Percentiles rank a stretch among this genome's conserved stretches.
Conservation (phyloP, 2,797 vertebrate species). For the Zenarchopterus dispar region DNA sequence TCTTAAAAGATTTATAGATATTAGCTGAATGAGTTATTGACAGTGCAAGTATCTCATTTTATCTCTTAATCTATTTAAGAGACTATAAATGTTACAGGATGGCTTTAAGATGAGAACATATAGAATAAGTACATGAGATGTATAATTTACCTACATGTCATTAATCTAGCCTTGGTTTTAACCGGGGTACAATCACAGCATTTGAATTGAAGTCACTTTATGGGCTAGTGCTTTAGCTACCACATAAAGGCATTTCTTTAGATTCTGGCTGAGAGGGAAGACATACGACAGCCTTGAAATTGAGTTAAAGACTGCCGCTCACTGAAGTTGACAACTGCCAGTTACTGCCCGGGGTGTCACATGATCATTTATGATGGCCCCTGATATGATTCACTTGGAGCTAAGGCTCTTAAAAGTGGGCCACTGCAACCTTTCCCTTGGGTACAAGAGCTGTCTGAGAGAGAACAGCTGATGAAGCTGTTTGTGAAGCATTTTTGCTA, state of each 20-base stretch:
- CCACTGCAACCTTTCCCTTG: constrained; percentile 75
- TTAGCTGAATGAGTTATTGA: constrained; percentile 9
- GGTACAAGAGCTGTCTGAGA: constrained; percentile 64
- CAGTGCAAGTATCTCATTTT: constrained; percentile 8
- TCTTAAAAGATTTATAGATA: not conserved
- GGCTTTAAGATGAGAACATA: constrained; percentile 7
- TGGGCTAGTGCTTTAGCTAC: constrained; percentile 15
- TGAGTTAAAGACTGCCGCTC: constrained; percentile 71
- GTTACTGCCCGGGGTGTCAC: constrained; percentile 68
- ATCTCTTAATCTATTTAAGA: constrained; percentile 23
- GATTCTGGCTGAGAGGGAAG: constrained; percentile 48
- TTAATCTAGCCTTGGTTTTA: constrained; percentile 34
- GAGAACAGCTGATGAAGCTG: constrained; percentile 75
- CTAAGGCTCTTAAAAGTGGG: constrained; percentile 67
- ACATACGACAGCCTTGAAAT: constrained; percentile 46
- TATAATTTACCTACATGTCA: constrained; percentile 34
- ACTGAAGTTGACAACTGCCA: constrained; percentile 76
- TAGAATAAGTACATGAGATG: constrained; percentile 14
- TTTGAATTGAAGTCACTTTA: constrained; percentile 27
- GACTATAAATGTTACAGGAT: constrained; percentile 6
- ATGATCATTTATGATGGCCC: constrained; percentile 74
- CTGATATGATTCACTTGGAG: constrained; percentile 71
- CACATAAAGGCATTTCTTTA: constrained; percentile 35
- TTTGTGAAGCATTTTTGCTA: constrained; percentile 66
- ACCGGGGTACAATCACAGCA: constrained; percentile 18